Evolutionary conservation across 2,888 invertebrate genomes (phyloP).

Genomic region (Rhingia campestris): DNA sequence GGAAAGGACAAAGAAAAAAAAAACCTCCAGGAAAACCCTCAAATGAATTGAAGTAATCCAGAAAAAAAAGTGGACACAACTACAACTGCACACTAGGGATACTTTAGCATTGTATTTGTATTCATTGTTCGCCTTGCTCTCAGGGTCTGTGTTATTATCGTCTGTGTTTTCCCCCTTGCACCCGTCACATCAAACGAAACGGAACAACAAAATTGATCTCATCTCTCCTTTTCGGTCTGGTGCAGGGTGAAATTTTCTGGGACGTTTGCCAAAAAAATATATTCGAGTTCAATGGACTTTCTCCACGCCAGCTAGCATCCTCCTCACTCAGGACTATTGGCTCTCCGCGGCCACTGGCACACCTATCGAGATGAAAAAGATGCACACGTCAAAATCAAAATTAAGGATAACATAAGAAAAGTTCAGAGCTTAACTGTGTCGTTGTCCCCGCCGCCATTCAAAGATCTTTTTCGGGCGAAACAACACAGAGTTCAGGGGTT

Average conservation of each 20-base stretch:
- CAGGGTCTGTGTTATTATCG: constrained; percentile 34
- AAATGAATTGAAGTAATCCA: constrained; percentile 69
- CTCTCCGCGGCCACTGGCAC: constrained; percentile 5
- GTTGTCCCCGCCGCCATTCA: not conserved
- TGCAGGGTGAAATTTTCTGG: constrained; percentile 59
- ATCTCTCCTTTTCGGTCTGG: constrained; percentile 42
- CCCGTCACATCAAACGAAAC: constrained; percentile 1
- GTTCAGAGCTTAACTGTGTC: not conserved
- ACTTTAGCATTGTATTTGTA: constrained; percentile 55
- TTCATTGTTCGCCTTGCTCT: constrained; percentile 48
- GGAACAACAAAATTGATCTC: constrained; percentile 30
- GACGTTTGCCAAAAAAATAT: constrained; percentile 65
- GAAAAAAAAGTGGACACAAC: constrained; percentile 62
- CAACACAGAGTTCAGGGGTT: constrained; percentile 37
- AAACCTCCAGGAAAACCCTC: constrained; percentile 62
- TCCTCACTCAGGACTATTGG: constrained; percentile 18
- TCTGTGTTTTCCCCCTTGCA: constrained; percentile 27
- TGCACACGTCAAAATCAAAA: constrained; percentile 10
- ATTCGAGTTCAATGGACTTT: constrained; percentile 63
- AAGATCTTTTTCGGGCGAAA: constrained; percentile 1
- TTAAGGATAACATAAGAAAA: constrained; percentile 1
- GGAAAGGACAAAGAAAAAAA: constrained; percentile 4
- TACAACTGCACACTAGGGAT: constrained; percentile 58
- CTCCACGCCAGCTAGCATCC: constrained; percentile 6
- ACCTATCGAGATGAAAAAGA: not conserved